Base-by-base conservation (phyloP, 2,113 vertebrate genomes). In the Urocynchramus pylzowi region DNA sequence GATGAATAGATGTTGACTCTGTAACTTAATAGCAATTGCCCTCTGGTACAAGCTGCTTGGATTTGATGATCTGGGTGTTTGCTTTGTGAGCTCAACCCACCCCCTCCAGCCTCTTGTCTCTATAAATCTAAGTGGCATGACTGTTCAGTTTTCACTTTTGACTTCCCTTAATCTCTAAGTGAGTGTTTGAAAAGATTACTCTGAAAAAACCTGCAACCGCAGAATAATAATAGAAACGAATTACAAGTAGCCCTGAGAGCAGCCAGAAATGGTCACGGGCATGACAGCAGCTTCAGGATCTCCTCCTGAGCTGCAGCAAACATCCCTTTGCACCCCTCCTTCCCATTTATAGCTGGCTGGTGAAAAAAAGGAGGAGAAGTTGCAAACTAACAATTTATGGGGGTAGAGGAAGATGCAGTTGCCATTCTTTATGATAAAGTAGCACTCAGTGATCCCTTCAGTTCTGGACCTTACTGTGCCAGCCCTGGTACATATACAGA, bases 1-100 rank as follows among this genome's bases (percentile, higher is more conserved):
- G 79, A 94, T 96, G 77, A 97, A 92, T 95, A 90, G 79, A 31
- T 97, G 90, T 97, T 98, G 97, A 98, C 90, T 97, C 92, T 97
- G 98, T 97, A 98, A 98, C 83, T 45, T 90, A 97, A 95, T 93
- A 94, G 75, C 88, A 94, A 90, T 69, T 74, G 67, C 91, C 75
- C 91, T 94, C 74, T 67, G 73, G 84, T 83, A 90, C 87, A 92
- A 63, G 28, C 69, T 93, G 70, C 95, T 97, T 96, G 67, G 80
- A 93, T 77, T 76, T 90, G 86, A 95, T 96, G 93, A 87, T 94
- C 52, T 56, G 49, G 68, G 35, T 97, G 89, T 98, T 98, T 97
- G 94, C 77, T 96, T 96, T 97, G 89, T 91, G 87, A 97, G 95
- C 26, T 85, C 75, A 94, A 95, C 77, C 78, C 57, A 92, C 61